phyloP scores from a whole-genome alignment of 1,140 invertebrate species.

The Drosophila takahashii region DNA sequence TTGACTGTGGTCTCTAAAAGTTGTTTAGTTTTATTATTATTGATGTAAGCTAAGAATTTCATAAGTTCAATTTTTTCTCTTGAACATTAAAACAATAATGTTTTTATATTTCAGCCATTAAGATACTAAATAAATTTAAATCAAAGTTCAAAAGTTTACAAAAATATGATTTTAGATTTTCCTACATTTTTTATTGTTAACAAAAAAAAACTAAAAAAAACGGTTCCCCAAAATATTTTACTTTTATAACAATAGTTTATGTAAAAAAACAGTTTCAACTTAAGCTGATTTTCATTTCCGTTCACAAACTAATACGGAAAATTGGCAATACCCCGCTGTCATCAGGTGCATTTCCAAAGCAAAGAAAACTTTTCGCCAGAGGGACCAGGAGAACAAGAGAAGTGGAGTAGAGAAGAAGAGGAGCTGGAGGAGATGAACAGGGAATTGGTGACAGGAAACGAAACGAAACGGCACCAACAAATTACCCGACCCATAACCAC shows the following conservation, averaged over 20 bases:
- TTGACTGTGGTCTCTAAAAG: neutral
- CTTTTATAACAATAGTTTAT: neutral
- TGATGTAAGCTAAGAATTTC: no score
- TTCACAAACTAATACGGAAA: neutral
- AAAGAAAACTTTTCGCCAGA: conserved; percentile 53
- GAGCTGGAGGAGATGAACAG: conserved; percentile 1
- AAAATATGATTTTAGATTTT: no score
- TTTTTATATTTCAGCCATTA: no score
- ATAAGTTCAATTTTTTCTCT: no score
- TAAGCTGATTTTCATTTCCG: neutral
- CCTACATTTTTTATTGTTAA: no score
- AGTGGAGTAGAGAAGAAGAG: conserved; percentile 1
- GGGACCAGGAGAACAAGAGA: conserved; percentile 17
- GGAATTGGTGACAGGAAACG: conserved; percentile 44
- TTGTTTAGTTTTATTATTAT: neutral
- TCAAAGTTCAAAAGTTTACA: no score
- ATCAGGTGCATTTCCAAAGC: conserved; percentile 31
- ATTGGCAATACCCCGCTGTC: conserved; percentile 19
- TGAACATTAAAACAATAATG: no score
- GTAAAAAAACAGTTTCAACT: neutral
- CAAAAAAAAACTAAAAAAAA: no score
- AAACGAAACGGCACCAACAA: conserved; percentile 53
- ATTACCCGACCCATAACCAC: conserved; percentile 72
- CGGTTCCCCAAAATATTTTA: neutral
- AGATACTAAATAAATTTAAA: no score